Evolutionary conservation across 2,888 invertebrate genomes (phyloP), one percentile per base, ranked within the genome.

Genomic region (Xanthia icteritia): DNA sequence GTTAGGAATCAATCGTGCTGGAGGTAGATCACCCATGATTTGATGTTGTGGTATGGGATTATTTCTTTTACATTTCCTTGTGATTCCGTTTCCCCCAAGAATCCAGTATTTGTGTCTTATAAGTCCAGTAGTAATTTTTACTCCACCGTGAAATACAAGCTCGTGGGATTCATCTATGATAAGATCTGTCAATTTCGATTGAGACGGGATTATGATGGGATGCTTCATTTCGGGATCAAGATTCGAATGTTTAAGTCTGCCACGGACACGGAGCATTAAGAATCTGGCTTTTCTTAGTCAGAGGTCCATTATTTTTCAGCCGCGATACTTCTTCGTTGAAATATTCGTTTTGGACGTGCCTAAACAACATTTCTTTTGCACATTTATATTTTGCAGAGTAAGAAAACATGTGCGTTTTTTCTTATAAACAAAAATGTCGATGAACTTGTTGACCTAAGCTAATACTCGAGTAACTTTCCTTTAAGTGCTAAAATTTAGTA

Each of bases 321-420:
- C 51, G 20, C 20, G 51, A 48, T 51, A n/a, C n/a, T n/a, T n/a
- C n/a, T n/a, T n/a, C n/a, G n/a, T n/a, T n/a, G n/a, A n/a, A n/a
- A n/a, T n/a, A 48, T 48, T 48, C 17, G 48, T 48, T 48, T 48
- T 48, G 48, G 48, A 48, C 15, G 48, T 48, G 15, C 48, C 15
- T 48, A 48, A 48, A 15, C 17, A 48, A 48, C 48, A 48, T 48
- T 63, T 63, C 36, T 39, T 23, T 63, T 63, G 61, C 36, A 11
- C 36, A 36, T 61, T 61, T 61, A 61, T 61, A 61, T 61, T 61
- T 36, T 61, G 61, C 61, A 61, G n/a, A n/a, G n/a, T n/a, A n/a
- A n/a, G n/a, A n/a, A n/a, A n/a, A 31, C 31, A 31, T 31, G 31
- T 31, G 31, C 31, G 31, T 31, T 31, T 31, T 31, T 31, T 31